phyloP scores from a whole-genome alignment of 2,888 invertebrate species.

The Liodrosophila aerea region DNA sequence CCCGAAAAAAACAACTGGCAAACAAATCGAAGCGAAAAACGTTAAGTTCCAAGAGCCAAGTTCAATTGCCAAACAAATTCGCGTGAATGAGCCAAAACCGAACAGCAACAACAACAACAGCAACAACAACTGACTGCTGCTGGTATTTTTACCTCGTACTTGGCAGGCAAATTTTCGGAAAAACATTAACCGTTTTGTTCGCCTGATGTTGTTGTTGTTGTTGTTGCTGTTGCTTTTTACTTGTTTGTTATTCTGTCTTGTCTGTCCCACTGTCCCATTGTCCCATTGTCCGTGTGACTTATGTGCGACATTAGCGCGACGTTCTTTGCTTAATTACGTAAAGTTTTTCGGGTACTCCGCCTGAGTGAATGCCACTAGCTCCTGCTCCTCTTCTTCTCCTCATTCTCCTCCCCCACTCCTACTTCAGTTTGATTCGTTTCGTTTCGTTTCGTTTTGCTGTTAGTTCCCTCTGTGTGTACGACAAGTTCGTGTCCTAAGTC shows the following conservation, averaged over 20 bases:
- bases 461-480: conserved; percentile 59
- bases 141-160: conserved; percentile 59
- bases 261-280: conserved; percentile 5
- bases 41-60: conserved; percentile 76
- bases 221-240: conserved; percentile 17
- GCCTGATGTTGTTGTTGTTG: conserved; percentile 23
- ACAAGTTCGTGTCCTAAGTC: conserved; percentile 80
- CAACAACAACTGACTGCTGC: conserved; percentile 45
- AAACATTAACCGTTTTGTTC: conserved; percentile 76
- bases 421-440: background rate
- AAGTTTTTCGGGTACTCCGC: conserved; percentile 54
- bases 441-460: conserved; percentile 23
- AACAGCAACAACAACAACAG: conserved; percentile 27
- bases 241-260: conserved; percentile 1
- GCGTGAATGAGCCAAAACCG: conserved; percentile 68
- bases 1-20: conserved; percentile 22
- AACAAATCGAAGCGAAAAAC: conserved; percentile 57
- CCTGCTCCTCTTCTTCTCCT: background rate
- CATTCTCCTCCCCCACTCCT: conserved; percentile 3
- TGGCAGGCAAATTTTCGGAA: conserved; percentile 68
- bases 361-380: background rate
- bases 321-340: conserved; percentile 76
- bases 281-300: conserved; percentile 65
- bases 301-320: conserved; percentile 77
- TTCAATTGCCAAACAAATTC: conserved; percentile 81